Evolutionary conservation across 1,140 invertebrate genomes (phyloP).

Genomic region (Mactra quadrangularis): DNA sequence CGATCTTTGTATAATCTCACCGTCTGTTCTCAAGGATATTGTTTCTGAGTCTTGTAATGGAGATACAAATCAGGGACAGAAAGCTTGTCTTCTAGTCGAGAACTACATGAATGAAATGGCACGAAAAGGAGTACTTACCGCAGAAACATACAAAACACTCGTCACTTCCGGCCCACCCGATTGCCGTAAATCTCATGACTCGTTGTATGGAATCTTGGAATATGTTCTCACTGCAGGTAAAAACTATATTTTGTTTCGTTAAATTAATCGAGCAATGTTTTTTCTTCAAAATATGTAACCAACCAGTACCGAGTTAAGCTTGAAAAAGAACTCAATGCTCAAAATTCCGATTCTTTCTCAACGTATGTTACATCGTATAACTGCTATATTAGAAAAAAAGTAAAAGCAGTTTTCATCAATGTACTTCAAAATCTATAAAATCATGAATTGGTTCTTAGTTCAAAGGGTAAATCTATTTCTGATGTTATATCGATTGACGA

Average conservation of each 20-base stretch:
- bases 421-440: no score
- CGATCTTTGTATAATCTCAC: constrained; percentile 76
- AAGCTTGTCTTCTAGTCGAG: constrained; percentile 75
- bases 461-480: no score
- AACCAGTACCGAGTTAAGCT: no score
- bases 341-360: no score
- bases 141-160: constrained; percentile 79
- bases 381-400: no score
- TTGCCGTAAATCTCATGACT: constrained; percentile 75
- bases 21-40: constrained; percentile 78
- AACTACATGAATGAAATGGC: constrained; percentile 79
- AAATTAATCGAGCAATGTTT: neutral
- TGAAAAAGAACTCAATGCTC: no score
- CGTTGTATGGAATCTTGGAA: constrained; percentile 77
- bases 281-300: neutral
- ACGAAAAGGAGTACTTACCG: constrained; percentile 75
- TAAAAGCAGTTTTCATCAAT: no score
- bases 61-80: constrained; percentile 67
- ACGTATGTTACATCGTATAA: no score
- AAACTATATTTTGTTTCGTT: no score
- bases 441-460: no score
- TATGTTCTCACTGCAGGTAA: constrained; percentile 79
- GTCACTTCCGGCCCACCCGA: constrained; percentile 75
- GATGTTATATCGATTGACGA: no score
- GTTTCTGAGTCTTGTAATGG: constrained; percentile 69